Conservation (phyloP, 1,140 invertebrate genomes). For the Idris sp. region DNA sequence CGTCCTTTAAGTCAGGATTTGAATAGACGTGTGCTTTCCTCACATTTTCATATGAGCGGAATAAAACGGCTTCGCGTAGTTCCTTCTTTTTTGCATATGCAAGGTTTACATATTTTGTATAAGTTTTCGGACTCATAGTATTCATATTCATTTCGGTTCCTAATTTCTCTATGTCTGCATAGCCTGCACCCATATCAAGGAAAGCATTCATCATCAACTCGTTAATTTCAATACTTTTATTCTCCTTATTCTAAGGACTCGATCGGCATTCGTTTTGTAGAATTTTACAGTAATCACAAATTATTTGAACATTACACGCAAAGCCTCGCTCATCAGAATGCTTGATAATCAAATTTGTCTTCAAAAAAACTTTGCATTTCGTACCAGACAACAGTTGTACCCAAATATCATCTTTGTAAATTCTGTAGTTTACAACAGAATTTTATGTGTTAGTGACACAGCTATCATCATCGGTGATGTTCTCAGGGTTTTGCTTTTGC, state of each 20-base stretch:
- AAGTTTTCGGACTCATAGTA: slow-evolving; percentile 1
- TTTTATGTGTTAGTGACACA: too few species aligned
- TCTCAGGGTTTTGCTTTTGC: too few species aligned
- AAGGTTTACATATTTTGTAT: slow-evolving; percentile 2
- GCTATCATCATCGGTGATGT: too few species aligned
- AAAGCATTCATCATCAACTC: slow-evolving; percentile 1
- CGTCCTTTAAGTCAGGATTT: neutral
- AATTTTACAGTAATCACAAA: neutral
- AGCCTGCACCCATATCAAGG: slow-evolving; percentile 7
- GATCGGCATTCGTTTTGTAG: slow-evolving; percentile 1
- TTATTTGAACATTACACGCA: slow-evolving; percentile 6
- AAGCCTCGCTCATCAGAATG: slow-evolving; percentile 10
- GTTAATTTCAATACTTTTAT: neutral
- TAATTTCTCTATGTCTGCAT: slow-evolving; percentile 9
- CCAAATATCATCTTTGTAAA: slow-evolving; percentile 15
- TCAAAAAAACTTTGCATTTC: slow-evolving; percentile 3
- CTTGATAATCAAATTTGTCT: slow-evolving; percentile 7
- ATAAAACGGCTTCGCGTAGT: too few species aligned
- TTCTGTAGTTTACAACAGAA: slow-evolving; percentile 10
- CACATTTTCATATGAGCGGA: too few species aligned
- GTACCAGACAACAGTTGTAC: slow-evolving; percentile 1
- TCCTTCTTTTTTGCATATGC: slow-evolving; percentile 2
- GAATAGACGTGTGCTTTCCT: too few species aligned
- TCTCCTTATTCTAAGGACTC: neutral
- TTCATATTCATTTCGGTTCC: slow-evolving; percentile 1